Evolutionary conservation across 2,113 vertebrate genomes (phyloP).

Genomic region (Herpailurus yagouaroundi): DNA sequence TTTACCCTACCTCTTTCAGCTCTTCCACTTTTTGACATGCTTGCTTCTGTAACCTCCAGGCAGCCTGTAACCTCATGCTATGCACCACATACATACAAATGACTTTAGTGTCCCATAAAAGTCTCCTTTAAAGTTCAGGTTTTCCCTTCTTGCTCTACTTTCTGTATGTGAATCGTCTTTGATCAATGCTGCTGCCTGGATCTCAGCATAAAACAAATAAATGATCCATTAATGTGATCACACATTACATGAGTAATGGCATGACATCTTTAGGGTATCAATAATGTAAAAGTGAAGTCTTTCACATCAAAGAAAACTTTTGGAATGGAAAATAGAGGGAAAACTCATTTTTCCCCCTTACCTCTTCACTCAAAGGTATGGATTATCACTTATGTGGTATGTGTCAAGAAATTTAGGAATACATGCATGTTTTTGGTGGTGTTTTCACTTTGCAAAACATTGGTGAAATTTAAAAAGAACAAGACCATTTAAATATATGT

Average conservation of each 20-base stretch:
- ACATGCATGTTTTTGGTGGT: neutral
- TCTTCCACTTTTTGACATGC: neutral
- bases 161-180: neutral
- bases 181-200: neutral
- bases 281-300: neutral
- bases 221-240: neutral
- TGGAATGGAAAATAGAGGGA: neutral
- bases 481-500: neutral
- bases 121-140: neutral
- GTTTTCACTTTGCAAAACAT: neutral
- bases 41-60: neutral
- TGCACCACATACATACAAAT: neutral
- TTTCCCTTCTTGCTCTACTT: neutral
- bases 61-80: neutral
- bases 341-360: neutral
- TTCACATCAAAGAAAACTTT: neutral
- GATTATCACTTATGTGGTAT: neutral
- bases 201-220: neutral
- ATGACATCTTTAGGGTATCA: neutral
- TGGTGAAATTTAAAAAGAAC: neutral
- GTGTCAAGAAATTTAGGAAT: neutral
- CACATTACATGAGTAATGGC: neutral
- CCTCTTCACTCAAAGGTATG: neutral
- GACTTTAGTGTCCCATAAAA: neutral
- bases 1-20: neutral